phyloP scores from a whole-genome alignment of 2,888 invertebrate species.

The Bellardia pandia region DNA sequence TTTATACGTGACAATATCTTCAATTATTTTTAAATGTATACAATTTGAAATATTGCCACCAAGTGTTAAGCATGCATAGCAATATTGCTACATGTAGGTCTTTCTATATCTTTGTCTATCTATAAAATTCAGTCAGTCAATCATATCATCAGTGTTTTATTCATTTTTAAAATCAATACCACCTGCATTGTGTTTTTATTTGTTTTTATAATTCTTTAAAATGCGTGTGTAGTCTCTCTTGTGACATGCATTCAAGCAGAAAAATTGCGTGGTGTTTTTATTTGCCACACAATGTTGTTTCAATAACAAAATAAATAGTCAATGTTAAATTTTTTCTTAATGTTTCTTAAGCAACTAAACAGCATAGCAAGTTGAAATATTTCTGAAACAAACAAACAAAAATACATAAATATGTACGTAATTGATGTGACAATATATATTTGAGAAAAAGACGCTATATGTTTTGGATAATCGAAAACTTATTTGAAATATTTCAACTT shows the following conservation, averaged over 20 bases:
- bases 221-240: conserved; percentile 21
- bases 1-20: too few relatives aligned
- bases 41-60: not conserved
- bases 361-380: too few relatives aligned
- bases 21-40: not conserved
- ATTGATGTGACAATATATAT: too few relatives aligned
- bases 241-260: conserved; percentile 45
- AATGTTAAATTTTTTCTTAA: conserved; percentile 20
- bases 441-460: too few relatives aligned
- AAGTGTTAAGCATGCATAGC: conserved; percentile 21
- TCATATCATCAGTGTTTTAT: conserved; percentile 6
- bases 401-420: too few relatives aligned
- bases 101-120: not conserved
- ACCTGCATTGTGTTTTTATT: conserved; percentile 13
- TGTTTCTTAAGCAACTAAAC: not conserved
- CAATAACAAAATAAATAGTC: not conserved
- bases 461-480: too few relatives aligned
- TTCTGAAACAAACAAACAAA: too few relatives aligned
- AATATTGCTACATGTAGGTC: conserved; percentile 9
- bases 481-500: too few relatives aligned
- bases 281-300: not conserved
- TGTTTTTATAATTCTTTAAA: conserved; percentile 23
- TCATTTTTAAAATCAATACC: not conserved
- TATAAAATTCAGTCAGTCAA: not conserved
- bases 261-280: conserved; percentile 47